Conservation (phyloP, 2,113 vertebrate genomes). For the Clarias magur region DNA sequence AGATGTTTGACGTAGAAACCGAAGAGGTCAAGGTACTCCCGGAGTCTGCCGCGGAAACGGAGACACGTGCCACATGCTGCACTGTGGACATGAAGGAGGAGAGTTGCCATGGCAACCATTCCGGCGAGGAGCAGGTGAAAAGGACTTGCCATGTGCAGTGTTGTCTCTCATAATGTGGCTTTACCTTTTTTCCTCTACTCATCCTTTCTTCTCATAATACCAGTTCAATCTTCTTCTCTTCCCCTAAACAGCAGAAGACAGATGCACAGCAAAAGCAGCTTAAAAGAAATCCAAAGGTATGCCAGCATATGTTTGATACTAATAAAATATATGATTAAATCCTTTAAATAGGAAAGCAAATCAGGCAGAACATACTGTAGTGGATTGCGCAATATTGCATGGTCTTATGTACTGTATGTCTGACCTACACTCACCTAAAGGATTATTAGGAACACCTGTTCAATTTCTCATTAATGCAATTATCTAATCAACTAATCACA, state of each 20-base stretch:
- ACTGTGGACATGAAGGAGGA: conserved; percentile 48
- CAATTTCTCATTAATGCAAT: too few relatives aligned
- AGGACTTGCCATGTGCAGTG: neutral
- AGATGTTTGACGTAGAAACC: conserved; percentile 63
- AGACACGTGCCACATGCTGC: conserved; percentile 44
- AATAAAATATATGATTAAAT: neutral
- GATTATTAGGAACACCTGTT: too few relatives aligned
- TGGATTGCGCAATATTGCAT: neutral
- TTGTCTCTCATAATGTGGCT: neutral
- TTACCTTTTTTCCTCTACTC: neutral
- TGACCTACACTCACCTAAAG: neutral
- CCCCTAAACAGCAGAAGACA: conserved; percentile 53
- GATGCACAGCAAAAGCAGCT: conserved; percentile 62
- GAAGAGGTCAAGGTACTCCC: conserved; percentile 52
- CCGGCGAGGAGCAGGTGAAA: conserved; percentile 61
- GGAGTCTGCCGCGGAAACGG: conserved; percentile 42
- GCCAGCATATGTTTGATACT: conserved; percentile 39
- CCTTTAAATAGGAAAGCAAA: neutral
- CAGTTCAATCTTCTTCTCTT: neutral
- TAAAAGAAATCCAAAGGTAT: conserved; percentile 71
- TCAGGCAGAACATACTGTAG: neutral
- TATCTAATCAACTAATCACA: too few relatives aligned
- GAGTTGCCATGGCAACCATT: conserved; percentile 49
- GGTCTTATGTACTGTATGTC: neutral
- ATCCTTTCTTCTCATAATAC: neutral